phyloP scores from a whole-genome alignment of 2,888 invertebrate genomes.

The Brassicogethes aeneus region DNA sequence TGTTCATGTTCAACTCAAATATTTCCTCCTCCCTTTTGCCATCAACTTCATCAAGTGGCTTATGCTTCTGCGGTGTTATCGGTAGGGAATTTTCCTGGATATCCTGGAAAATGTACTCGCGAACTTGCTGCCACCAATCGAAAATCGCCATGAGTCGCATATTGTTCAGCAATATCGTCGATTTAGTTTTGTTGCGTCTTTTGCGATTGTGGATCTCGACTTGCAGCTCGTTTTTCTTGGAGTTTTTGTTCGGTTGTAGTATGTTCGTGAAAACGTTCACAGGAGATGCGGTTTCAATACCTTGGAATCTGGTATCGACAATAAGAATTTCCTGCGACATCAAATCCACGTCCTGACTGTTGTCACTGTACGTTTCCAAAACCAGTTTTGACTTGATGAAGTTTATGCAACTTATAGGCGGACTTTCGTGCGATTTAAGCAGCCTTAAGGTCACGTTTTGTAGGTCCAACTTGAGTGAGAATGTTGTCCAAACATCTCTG shows the following conservation, averaged over 20 bases:
- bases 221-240: slow-evolving; percentile 31
- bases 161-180: slow-evolving; percentile 85
- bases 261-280: slow-evolving; percentile 86
- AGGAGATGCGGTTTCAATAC: slow-evolving; percentile 54
- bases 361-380: slow-evolving; percentile 79
- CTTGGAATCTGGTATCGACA: slow-evolving; percentile 52
- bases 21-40: slow-evolving; percentile 35
- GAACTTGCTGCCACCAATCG: slow-evolving; percentile 85
- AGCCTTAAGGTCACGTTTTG: slow-evolving; percentile 77
- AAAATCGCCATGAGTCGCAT: slow-evolving; percentile 90
- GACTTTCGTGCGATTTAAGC: slow-evolving; percentile 48
- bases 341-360: slow-evolving; percentile 84
- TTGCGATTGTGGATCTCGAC: slow-evolving; percentile 46
- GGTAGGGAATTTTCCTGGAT: slow-evolving; percentile 29
- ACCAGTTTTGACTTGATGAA: slow-evolving; percentile 84
- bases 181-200: slow-evolving; percentile 59
- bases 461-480: slow-evolving; percentile 74
- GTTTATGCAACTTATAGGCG: slow-evolving; percentile 76
- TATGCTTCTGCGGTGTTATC: slow-evolving; percentile 23
- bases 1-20: slow-evolving; percentile 83
- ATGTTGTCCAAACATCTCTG: slow-evolving; percentile 61
- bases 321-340: slow-evolving; percentile 85
- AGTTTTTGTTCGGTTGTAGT: slow-evolving; percentile 55
- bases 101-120: slow-evolving; percentile 61
- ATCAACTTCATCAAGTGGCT: slow-evolving; percentile 7